Percentiles rank a stretch among this genome's conserved stretches.
phyloP scores from a whole-genome alignment of 2,113 vertebrate genomes.

The Emberiza fucata region DNA sequence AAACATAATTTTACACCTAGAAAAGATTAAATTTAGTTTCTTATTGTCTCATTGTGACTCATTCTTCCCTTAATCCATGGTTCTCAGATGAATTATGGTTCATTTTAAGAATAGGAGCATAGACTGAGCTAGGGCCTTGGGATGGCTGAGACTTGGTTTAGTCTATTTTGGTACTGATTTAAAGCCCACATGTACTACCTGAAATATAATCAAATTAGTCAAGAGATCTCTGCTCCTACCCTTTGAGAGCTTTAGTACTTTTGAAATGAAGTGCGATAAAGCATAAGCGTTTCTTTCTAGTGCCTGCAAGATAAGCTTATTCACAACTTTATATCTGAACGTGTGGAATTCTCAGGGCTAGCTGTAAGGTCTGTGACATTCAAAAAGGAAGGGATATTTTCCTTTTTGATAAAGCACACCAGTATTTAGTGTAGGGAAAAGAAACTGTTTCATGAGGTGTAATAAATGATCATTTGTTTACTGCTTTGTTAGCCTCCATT shows the following conservation, averaged over 20 bases:
- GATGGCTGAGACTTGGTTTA: background rate
- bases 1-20: background rate
- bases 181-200: background rate
- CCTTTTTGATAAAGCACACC: background rate
- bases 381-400: background rate
- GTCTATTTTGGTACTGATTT: background rate
- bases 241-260: background rate
- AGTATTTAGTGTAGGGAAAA: background rate
- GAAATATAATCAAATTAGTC: background rate
- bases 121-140: background rate
- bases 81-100: background rate
- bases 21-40: background rate
- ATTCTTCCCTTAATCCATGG: background rate
- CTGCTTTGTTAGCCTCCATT: background rate
- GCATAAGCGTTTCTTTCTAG: background rate
- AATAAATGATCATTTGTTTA: background rate
- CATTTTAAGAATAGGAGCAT: background rate
- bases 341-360: background rate
- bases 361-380: background rate
- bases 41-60: background rate
- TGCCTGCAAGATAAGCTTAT: background rate
- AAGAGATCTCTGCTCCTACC: background rate
- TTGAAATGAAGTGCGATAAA: background rate
- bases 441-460: background rate
- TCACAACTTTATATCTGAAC: background rate